Percentiles rank a stretch among this genome's conserved stretches.
Evolutionary conservation across 2,113 vertebrate species (phyloP).

Genomic region (Eurystomus gularis): DNA sequence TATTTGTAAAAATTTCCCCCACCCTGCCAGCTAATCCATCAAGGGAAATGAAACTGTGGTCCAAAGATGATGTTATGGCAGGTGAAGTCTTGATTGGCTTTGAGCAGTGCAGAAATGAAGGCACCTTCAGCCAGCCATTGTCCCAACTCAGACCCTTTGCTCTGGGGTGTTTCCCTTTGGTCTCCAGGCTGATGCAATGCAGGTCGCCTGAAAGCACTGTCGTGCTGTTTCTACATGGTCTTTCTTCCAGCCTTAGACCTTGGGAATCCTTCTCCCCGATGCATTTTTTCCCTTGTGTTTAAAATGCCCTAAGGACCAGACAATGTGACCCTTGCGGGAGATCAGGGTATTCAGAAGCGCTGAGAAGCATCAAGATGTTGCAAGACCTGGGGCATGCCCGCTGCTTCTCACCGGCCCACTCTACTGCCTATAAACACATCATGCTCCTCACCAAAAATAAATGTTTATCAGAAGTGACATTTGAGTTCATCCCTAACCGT

Average conservation of each 20-base stretch:
- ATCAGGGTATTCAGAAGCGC: slow-evolving; percentile 10
- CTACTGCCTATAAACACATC: background rate
- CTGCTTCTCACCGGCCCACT: background rate
- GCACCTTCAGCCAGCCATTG: background rate
- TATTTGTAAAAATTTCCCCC: background rate
- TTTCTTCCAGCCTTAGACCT: background rate
- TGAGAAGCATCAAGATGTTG: slow-evolving; percentile 2
- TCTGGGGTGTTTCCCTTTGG: background rate
- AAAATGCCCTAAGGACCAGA: background rate
- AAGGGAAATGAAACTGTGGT: background rate
- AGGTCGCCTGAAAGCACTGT: background rate
- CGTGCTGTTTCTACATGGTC: background rate
- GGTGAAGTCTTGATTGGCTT: background rate
- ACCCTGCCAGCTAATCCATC: background rate
- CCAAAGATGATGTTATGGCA: background rate
- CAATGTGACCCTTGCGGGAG: background rate
- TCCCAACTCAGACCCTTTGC: background rate
- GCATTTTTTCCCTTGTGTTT: background rate
- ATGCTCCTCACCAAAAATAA: slow-evolving; percentile 38
- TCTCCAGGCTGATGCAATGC: background rate
- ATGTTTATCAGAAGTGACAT: slow-evolving; percentile 54
- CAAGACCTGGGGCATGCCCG: background rate
- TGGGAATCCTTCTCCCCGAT: background rate
- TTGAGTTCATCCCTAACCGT: background rate
- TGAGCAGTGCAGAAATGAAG: background rate